These are phyloP conservation scores for Neofelis nebulosa DNA, from an alignment of 2,113 vertebrate genomes.

Conservation along the genomic window DNA sequence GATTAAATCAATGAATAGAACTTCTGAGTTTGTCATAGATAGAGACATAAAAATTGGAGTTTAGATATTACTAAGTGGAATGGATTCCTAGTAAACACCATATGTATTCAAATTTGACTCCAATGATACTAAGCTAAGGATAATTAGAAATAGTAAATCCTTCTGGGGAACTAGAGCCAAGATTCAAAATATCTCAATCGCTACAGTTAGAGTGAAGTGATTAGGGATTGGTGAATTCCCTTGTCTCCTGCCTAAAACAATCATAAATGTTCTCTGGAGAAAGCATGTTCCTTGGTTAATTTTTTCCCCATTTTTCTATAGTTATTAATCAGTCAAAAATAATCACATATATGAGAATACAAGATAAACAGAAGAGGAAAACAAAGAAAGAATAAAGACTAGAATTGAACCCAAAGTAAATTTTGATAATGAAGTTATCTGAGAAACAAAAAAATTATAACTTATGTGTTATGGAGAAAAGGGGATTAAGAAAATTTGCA, in stretches of 20 bases:
- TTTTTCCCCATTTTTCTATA: neutral
- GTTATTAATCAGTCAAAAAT: neutral
- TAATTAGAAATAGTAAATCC: neutral
- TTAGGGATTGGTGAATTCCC: neutral
- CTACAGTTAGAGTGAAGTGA: neutral
- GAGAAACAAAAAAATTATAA: neutral
- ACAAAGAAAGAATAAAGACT: neutral
- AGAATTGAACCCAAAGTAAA: neutral
- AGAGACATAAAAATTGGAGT: neutral
- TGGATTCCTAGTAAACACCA: neutral
- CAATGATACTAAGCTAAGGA: neutral
- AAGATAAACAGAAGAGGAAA: neutral
- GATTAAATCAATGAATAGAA: rapidly evolving
- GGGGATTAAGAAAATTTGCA: neutral
- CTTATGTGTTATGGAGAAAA: neutral
- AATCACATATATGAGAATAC: neutral
- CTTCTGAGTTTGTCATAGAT: neutral
- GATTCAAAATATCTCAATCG: neutral
- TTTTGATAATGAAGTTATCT: neutral
- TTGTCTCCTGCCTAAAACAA: neutral
- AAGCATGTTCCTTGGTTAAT: neutral
- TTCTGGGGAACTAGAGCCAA: neutral
- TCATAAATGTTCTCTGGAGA: neutral
- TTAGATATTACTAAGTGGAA: neutral
- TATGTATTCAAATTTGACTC: neutral